phyloP scores from a whole-genome alignment of 2,888 invertebrate species.

The Sepioteuthis lessoniana region DNA sequence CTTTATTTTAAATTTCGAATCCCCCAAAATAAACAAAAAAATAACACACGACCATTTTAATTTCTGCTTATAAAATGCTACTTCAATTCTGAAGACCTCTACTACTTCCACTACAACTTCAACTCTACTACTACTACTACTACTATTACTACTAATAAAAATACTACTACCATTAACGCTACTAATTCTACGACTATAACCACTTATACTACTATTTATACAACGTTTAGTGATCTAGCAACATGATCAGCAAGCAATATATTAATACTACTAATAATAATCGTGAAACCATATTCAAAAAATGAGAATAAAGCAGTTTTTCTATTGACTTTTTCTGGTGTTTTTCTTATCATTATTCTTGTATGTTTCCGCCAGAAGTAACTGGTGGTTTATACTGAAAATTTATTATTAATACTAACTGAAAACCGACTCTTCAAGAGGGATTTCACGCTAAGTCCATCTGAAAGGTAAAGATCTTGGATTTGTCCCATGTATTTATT shows the following conservation, averaged over 20 bases:
- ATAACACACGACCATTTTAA: background rate
- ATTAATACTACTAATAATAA: background rate
- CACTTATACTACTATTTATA: slow-evolving; percentile 33
- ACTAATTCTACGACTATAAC: background rate
- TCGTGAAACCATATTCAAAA: slow-evolving; percentile 18
- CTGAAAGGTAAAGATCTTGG: no score
- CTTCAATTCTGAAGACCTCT: background rate
- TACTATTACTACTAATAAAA: background rate
- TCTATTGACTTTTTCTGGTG: background rate
- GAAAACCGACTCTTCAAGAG: no score
- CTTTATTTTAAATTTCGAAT: background rate
- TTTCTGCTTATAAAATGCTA: background rate
- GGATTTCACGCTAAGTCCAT: no score
- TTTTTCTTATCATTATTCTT: background rate
- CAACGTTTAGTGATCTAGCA: slow-evolving; percentile 33
- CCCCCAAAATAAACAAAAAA: background rate
- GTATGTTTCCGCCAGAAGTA: no score
- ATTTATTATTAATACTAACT: no score
- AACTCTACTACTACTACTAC: background rate
- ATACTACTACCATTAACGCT: background rate
- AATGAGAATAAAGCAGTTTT: slow-evolving; percentile 33
- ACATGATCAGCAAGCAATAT: background rate
- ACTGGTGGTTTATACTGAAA: no score
- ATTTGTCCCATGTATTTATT: no score
- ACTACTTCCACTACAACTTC: background rate